Percentiles rank a stretch among this genome's conserved stretches.
Conservation (phyloP, 2,888 invertebrate genomes). For the Horisme vitalbata region DNA sequence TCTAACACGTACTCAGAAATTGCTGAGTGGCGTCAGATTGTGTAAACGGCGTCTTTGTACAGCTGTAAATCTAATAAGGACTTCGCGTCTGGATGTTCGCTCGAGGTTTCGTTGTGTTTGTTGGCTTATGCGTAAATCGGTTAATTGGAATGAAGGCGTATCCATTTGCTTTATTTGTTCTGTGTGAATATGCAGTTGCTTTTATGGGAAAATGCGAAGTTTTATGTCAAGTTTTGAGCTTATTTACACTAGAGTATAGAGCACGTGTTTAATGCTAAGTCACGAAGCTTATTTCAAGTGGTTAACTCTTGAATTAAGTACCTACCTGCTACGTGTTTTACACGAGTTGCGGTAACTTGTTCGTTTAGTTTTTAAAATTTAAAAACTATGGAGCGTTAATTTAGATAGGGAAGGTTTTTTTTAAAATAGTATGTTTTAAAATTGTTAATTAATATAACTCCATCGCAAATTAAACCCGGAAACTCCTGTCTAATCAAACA, state of each 20-base stretch:
- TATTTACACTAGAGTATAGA: constrained; percentile 12
- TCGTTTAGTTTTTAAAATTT: background rate
- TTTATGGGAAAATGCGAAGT: constrained; percentile 16
- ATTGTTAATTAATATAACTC: too few relatives aligned
- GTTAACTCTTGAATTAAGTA: constrained; percentile 12
- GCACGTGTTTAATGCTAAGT: constrained; percentile 23
- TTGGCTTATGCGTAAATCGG: constrained; percentile 26
- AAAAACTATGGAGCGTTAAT: background rate
- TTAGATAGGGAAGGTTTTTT: too few relatives aligned
- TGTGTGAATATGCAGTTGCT: constrained; percentile 15
- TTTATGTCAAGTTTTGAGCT: constrained; percentile 9
- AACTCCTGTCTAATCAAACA: too few relatives aligned
- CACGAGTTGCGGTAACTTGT: background rate
- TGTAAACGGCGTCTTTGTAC: constrained; percentile 29
- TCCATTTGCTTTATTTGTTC: constrained; percentile 20
- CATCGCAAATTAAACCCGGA: too few relatives aligned
- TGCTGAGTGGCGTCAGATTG: constrained; percentile 45
- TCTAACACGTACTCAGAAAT: constrained; percentile 28
- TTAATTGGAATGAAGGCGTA: constrained; percentile 27
- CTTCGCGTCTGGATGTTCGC: constrained; percentile 20
- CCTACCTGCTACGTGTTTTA: constrained; percentile 14
- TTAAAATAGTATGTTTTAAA: too few relatives aligned
- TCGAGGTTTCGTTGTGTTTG: constrained; percentile 24
- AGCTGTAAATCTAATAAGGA: constrained; percentile 35
- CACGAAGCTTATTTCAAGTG: constrained; percentile 22